phyloP scores from a whole-genome alignment of 2,888 invertebrate species.

The Sclerodermus sp. region DNA sequence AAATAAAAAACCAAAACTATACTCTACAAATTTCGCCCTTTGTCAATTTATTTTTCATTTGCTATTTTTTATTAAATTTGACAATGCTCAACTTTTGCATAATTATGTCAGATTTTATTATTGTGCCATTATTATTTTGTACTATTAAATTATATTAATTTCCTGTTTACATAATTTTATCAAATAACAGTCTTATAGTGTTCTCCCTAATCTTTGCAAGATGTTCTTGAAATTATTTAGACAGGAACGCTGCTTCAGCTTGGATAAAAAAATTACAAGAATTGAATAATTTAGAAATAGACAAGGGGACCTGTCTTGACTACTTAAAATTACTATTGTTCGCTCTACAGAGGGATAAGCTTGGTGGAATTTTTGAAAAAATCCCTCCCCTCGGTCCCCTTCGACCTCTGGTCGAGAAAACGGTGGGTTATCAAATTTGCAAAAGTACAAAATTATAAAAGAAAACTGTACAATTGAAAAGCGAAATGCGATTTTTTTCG shows the following conservation, averaged over 20 bases:
- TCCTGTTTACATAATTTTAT: too few relatives aligned
- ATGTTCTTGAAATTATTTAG: conserved; percentile 31
- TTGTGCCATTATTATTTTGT: too few relatives aligned
- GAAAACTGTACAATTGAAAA: background rate
- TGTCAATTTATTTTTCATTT: too few relatives aligned
- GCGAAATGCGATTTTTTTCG: background rate
- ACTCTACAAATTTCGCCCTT: background rate
- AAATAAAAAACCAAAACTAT: background rate
- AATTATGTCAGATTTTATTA: too few relatives aligned
- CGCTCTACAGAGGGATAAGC: conserved; percentile 53
- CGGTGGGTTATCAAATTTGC: conserved; percentile 36
- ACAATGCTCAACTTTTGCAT: too few relatives aligned
- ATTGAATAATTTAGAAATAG: conserved; percentile 19
- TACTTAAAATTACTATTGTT: conserved; percentile 58
- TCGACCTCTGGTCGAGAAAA: conserved; percentile 40
- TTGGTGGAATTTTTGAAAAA: conserved; percentile 55
- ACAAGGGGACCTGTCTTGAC: conserved; percentile 47
- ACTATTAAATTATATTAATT: too few relatives aligned
- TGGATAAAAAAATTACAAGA: conserved; percentile 56
- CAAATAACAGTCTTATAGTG: too few relatives aligned
- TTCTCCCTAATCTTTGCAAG: too few relatives aligned
- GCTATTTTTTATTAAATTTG: too few relatives aligned
- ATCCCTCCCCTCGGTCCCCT: conserved; percentile 49
- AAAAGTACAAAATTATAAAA: background rate
- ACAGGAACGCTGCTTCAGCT: conserved; percentile 55